Base-by-base conservation (phyloP, 2,113 vertebrate species). In the Eleginops maclovinus region DNA sequence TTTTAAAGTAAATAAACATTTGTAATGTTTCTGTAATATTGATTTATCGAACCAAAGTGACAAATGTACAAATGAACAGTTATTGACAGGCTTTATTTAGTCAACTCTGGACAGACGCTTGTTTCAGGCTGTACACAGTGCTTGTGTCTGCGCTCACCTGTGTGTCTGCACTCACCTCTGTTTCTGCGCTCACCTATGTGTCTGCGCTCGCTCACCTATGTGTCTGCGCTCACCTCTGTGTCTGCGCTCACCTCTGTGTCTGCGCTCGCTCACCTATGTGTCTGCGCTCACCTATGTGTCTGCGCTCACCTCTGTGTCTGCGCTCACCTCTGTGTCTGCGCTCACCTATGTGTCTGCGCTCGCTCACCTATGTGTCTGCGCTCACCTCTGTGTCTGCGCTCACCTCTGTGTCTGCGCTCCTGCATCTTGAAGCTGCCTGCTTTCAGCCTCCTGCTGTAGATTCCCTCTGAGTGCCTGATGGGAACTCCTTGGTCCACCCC, bases 401-500 rank as follows among this genome's bases (percentile, higher is more conserved):
- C 70, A 94, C 92, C 89, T 88, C 67, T 75, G 66, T 21, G 63
- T 54, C 4, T 63, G 0, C 17, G 19, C 40, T 81, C 21, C 2
- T 63, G 63, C 75, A 89, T 85, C 17, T 4, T 81, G 22, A 36
- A 26, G 43, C 66, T 26, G 49, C 68, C 46, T 0, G 78, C 79
- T 16, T 68, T 88, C 43, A 68, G n/a, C 73, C 89, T 95, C 91
- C 94, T 96, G 47, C 94, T 94, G 81, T 93, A 96, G 89, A 90
- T 92, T 0, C 95, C 92, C 75, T 95, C 95, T 21, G 84, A 59
- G 53, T 95, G 94, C 65, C 85, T 89, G 61, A 92, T 66, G 79
- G 91, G 70, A 5, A 87, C 69, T 3, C 75, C 63, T 0, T 55
- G 77, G 21, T 90, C 53, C 24, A 92, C 1, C 24, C 81, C 86